phyloP scores from a whole-genome alignment of 2,113 vertebrate species.

The Myiozetetes cayanensis region DNA sequence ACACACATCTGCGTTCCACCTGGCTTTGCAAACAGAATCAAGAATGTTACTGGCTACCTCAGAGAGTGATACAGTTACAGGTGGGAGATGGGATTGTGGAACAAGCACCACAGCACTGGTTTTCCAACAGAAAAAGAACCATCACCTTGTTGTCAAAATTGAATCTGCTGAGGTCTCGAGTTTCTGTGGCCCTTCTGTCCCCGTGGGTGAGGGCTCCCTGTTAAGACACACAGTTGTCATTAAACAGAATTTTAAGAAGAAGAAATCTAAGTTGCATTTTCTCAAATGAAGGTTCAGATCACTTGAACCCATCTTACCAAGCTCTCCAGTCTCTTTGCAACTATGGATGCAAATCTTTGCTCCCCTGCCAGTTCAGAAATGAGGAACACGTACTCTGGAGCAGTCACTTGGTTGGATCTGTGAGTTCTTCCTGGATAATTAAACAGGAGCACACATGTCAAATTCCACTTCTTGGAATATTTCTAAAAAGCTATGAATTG shows the following conservation, averaged over 20 bases:
- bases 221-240: slow-evolving; percentile 7
- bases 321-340: slow-evolving; percentile 98
- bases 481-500: neutral
- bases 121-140: neutral
- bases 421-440: slow-evolving; percentile 89
- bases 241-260: neutral
- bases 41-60: neutral
- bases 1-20: neutral
- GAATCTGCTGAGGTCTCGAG: slow-evolving; percentile 95
- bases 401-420: slow-evolving; percentile 96
- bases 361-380: slow-evolving; percentile 98
- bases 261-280: neutral
- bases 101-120: neutral
- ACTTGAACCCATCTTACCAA: slow-evolving; percentile 79
- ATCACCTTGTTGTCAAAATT: slow-evolving; percentile 98
- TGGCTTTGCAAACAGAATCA: neutral
- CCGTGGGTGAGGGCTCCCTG: slow-evolving; percentile 97
- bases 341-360: slow-evolving; percentile 97
- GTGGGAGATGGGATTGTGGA: neutral
- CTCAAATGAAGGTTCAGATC: neutral
- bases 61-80: neutral
- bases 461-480: neutral
- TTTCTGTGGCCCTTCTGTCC: slow-evolving; percentile 96
- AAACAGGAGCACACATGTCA: neutral
- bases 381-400: slow-evolving; percentile 96